These are phyloP conservation scores for Leptinotarsa rubiginosa DNA, from an alignment of 2,888 invertebrate species.

Conservation along the genomic window DNA sequence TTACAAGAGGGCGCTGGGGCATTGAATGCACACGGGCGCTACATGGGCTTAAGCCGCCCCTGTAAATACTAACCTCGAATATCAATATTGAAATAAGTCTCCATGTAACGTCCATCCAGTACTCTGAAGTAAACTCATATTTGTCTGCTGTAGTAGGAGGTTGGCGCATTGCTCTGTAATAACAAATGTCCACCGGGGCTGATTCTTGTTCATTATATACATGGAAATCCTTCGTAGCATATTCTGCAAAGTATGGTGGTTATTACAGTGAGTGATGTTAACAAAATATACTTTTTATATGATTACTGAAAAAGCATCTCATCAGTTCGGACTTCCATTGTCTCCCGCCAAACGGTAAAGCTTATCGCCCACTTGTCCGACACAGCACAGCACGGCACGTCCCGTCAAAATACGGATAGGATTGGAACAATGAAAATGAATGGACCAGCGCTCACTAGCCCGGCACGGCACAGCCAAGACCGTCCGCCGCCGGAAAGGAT, in stretches of 20 bases:
- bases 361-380: too few relatives aligned
- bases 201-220: not conserved
- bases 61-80: constrained; percentile 69
- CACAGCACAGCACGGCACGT: too few relatives aligned
- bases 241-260: constrained; percentile 40
- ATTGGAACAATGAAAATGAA: too few relatives aligned
- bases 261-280: not conserved
- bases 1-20: too few relatives aligned
- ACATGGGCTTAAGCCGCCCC: too few relatives aligned
- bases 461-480: too few relatives aligned
- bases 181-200: constrained; percentile 53
- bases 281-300: not conserved
- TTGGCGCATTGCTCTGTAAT: constrained; percentile 64
- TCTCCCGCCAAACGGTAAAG: too few relatives aligned
- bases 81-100: constrained; percentile 71
- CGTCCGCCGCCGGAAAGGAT: too few relatives aligned
- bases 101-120: constrained; percentile 72
- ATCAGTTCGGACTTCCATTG: too few relatives aligned
- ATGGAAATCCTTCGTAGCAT: constrained; percentile 48
- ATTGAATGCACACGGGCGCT: too few relatives aligned
- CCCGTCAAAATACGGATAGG: too few relatives aligned
- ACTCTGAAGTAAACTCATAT: constrained; percentile 65
- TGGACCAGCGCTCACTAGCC: too few relatives aligned
- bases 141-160: constrained; percentile 52
- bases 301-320: not conserved